phyloP scores from a whole-genome alignment of 1,140 invertebrate species.

The Penaeus vannamei region DNA sequence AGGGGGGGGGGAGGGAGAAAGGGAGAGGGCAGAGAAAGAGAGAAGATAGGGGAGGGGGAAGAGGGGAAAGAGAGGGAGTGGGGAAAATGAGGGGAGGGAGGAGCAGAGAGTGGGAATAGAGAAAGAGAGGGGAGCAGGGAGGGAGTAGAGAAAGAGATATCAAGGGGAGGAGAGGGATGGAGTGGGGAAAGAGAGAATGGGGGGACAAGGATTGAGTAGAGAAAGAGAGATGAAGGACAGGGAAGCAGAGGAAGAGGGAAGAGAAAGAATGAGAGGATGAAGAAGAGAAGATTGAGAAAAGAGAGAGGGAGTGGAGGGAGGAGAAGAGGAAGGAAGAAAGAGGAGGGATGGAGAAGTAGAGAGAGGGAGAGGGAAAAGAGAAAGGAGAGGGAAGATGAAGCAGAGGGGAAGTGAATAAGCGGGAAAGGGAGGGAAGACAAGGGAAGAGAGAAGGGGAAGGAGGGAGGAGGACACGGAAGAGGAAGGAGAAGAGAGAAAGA shows the following conservation, averaged over 20 bases:
- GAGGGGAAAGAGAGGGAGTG: slow-evolving; percentile 4
- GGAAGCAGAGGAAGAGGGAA: background rate
- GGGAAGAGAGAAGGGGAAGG: background rate
- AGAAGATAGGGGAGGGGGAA: background rate
- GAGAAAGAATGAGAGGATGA: background rate
- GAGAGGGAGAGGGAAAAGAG: background rate
- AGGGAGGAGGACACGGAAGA: background rate
- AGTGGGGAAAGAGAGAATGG: too few species aligned
- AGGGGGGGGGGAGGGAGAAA: background rate
- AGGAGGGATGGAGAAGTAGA: background rate
- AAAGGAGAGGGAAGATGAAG: too few species aligned
- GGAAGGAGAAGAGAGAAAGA: too few species aligned
- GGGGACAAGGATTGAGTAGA: background rate
- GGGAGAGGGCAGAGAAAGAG: too few species aligned
- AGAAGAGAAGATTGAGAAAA: too few species aligned
- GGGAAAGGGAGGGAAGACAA: background rate
- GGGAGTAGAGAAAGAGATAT: background rate
- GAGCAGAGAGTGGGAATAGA: background rate
- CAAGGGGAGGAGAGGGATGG: background rate
- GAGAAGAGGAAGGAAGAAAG: background rate
- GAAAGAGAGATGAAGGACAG: background rate
- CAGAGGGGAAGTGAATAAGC: background rate
- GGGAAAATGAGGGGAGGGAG: background rate
- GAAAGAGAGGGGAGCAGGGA: background rate
- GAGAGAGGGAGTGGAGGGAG: background rate